These are phyloP conservation scores for Smithornis capensis DNA, from an alignment of 2,113 vertebrate genomes.

Conservation along the genomic window DNA sequence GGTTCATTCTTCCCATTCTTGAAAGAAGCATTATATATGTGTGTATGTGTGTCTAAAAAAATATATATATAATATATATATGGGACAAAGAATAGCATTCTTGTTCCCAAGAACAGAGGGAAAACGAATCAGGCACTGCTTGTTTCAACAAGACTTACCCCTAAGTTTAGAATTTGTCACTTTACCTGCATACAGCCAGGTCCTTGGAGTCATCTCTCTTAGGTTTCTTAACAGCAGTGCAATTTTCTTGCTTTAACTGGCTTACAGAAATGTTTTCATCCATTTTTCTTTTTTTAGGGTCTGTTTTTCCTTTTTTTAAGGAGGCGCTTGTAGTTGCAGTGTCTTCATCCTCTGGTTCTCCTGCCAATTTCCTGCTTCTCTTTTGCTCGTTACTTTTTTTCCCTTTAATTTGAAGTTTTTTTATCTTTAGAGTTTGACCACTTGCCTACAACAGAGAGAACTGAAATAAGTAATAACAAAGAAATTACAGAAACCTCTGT, in stretches of 20 bases:
- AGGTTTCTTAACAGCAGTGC: constrained; percentile 85
- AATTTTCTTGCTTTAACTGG: constrained; percentile 83
- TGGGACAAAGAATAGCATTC: neutral
- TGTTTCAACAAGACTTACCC: neutral
- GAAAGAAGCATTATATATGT: neutral
- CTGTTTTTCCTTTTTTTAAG: constrained; percentile 86
- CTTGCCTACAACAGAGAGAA: constrained; percentile 84
- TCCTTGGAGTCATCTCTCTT: constrained; percentile 92
- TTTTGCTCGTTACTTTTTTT: constrained; percentile 88
- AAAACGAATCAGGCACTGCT: neutral
- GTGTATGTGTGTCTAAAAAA: neutral
- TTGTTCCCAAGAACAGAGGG: neutral
- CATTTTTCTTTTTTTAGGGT: constrained; percentile 87
- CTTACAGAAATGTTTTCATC: constrained; percentile 81
- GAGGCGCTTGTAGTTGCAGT: constrained; percentile 82
- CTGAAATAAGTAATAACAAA: constrained; percentile 14
- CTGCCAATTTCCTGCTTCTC: constrained; percentile 84
- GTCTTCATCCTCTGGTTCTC: constrained; percentile 85
- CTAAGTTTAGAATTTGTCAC: neutral
- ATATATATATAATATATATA: too few species aligned
- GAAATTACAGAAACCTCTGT: neutral
- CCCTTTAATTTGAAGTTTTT: constrained; percentile 83
- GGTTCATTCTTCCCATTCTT: neutral
- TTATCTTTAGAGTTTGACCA: constrained; percentile 87
- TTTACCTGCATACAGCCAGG: constrained; percentile 85